Percentiles rank a stretch among this genome's conserved stretches.
These are phyloP conservation scores for Pseudomyrmex pallidus DNA, from an alignment of 1,140 invertebrate species.

Conservation along the genomic window DNA sequence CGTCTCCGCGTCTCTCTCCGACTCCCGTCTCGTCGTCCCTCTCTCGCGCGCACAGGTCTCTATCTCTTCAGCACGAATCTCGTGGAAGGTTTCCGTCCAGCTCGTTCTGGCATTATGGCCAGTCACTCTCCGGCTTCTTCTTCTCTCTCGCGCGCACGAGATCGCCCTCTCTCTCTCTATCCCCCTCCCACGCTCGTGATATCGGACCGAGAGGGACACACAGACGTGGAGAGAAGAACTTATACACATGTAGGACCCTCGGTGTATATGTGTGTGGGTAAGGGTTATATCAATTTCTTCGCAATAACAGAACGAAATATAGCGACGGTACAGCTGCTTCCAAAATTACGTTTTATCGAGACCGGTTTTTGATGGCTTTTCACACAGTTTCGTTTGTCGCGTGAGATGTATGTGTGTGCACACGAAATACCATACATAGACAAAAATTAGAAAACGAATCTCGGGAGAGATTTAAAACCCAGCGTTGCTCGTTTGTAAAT, in stretches of 20 bases:
- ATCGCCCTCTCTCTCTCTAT: constrained; percentile 33
- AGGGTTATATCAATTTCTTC: constrained; percentile 76
- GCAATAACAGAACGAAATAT: constrained; percentile 73
- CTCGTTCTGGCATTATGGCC: constrained; percentile 52
- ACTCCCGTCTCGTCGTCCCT: constrained; percentile 35
- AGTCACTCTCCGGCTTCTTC: constrained; percentile 41
- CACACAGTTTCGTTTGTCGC: neutral
- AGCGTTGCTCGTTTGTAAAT: neutral
- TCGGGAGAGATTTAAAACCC: neutral
- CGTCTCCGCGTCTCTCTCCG: constrained; percentile 50
- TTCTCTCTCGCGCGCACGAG: neutral
- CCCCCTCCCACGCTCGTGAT: constrained; percentile 47
- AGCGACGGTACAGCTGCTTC: constrained; percentile 67
- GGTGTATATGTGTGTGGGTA: constrained; percentile 26
- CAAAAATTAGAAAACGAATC: neutral
- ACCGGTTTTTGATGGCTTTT: neutral
- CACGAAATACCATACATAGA: neutral
- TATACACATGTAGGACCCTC: neutral
- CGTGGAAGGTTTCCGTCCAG: constrained; percentile 52
- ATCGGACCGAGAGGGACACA: constrained; percentile 49
- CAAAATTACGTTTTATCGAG: constrained; percentile 56
- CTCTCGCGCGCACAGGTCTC: neutral
- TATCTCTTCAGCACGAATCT: constrained; percentile 39
- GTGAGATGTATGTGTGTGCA: neutral
- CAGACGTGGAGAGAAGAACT: constrained; percentile 32